Conservation (phyloP, 2,797 vertebrate genomes). For the Natrix natrix region DNA sequence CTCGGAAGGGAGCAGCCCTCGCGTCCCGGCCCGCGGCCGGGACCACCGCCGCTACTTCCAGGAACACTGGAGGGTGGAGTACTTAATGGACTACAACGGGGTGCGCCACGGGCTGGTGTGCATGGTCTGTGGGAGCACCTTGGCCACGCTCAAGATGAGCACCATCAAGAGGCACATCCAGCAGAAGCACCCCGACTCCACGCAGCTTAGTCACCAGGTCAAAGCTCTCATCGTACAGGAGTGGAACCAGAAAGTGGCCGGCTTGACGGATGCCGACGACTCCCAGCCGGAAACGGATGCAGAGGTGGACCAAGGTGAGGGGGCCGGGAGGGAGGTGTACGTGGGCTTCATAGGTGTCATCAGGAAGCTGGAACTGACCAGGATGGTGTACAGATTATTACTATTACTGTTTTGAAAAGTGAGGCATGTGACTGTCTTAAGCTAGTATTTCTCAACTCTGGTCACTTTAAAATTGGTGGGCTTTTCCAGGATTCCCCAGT, state of each 20-base stretch:
- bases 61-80: conserved; percentile 84
- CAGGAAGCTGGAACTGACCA: not conserved
- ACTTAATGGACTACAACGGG: conserved; percentile 85
- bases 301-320: conserved; percentile 21
- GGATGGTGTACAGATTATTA: not conserved
- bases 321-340: accelerated
- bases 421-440: not conserved
- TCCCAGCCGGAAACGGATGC: conserved; percentile 33
- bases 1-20: conserved; percentile 49
- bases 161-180: conserved; percentile 87
- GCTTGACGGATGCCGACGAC: conserved; percentile 51
- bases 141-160: conserved; percentile 83
- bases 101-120: conserved; percentile 80
- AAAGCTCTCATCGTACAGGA: conserved; percentile 81
- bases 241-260: conserved; percentile 80
- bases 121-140: conserved; percentile 86
- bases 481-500: not conserved
- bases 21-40: conserved; percentile 22
- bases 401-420: not conserved
- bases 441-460: not conserved
- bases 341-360: not conserved
- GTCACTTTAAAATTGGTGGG: not conserved
- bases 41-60: conserved; percentile 69
- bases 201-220: conserved; percentile 73
- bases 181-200: conserved; percentile 83